Conservation (phyloP, 2,888 invertebrate genomes). For the Cataglyphis cursor region DNA sequence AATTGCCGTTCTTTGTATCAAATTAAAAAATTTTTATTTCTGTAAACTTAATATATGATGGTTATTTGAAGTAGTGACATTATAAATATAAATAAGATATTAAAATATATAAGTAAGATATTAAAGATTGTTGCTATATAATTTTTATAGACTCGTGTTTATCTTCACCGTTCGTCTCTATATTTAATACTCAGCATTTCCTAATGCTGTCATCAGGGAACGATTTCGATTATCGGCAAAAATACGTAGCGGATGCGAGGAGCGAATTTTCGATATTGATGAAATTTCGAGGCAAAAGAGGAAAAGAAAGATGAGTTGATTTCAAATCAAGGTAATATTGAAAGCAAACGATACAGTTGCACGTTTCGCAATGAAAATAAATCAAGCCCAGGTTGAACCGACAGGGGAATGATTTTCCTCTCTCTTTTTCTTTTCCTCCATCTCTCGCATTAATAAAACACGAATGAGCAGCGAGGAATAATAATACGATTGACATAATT, state of each 20-base stretch:
- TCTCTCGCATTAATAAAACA: conserved; percentile 67
- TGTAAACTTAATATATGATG: neutral
- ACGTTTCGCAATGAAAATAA: conserved; percentile 72
- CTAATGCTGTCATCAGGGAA: conserved; percentile 36
- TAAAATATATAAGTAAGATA: neutral
- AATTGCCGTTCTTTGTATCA: neutral
- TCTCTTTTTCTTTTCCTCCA: neutral
- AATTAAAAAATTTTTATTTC: neutral
- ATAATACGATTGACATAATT: conserved; percentile 73
- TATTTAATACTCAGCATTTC: neutral
- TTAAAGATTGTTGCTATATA: neutral
- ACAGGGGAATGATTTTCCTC: conserved; percentile 58
- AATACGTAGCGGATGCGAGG: conserved; percentile 55
- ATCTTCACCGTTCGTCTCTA: neutral
- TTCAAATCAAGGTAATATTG: conserved; percentile 73
- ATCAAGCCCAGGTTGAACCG: conserved; percentile 61
- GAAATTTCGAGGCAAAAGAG: conserved; percentile 43
- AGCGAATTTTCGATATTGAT: conserved; percentile 59
- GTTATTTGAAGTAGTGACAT: neutral
- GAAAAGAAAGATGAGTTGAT: conserved; percentile 55
- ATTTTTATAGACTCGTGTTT: neutral
- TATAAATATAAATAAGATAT: neutral
- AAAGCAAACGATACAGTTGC: conserved; percentile 70
- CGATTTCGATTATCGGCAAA: conserved; percentile 65
- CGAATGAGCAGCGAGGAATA: conserved; percentile 53